Base-by-base conservation (phyloP, 2,888 invertebrate genomes). In the Hyposoter dolosus region DNA sequence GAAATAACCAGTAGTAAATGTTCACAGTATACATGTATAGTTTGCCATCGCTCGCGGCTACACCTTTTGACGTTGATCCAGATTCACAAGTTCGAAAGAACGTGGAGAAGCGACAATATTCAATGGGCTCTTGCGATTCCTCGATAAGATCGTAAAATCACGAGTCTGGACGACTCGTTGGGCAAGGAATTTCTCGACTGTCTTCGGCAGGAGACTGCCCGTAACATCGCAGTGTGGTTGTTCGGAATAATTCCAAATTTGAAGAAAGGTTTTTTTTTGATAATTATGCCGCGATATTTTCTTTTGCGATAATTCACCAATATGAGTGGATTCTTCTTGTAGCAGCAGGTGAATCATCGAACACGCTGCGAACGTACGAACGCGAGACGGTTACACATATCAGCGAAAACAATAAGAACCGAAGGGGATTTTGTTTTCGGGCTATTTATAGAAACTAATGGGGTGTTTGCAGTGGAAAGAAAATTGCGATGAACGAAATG, bases 61-160 rank as follows among this genome's bases (percentile, higher is more conserved):
- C 19, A 72, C 74, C 77, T 81, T 83, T 76, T 82, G 83, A 87
- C 76, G 83, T 79, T 84, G 83, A 84, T 84, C 84, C 85, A 84
- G 85, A 87, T 85, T 87, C 85, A 79, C 82, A 75, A 85, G 72
- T 85, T 81, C 66, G 66, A 69, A 80, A 76, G 76, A 81, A 77
- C 71, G 75, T 75, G 28, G 28, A 56, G 56, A 75, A 77, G 47
- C 74, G 72, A 83, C 81, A 82, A 81, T 84, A 68, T 72, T 69
- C 72, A 74, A 75, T 47, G 76, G 71, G 17, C 74, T 47, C 53
- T 65, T 72, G 69, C 60, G 74, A 78, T 79, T 35, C 72, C 35
- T 72, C 65, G 87, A 87, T 84, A 87, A 83, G 74, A 83, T 87
- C 82, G 66, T 71, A 77, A 45, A 35, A 47, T 75, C 74, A 50